Percentiles rank a stretch among this genome's conserved stretches.
Conservation (phyloP, 2,113 vertebrate species). For the Oncorhynchus clarkii region DNA sequence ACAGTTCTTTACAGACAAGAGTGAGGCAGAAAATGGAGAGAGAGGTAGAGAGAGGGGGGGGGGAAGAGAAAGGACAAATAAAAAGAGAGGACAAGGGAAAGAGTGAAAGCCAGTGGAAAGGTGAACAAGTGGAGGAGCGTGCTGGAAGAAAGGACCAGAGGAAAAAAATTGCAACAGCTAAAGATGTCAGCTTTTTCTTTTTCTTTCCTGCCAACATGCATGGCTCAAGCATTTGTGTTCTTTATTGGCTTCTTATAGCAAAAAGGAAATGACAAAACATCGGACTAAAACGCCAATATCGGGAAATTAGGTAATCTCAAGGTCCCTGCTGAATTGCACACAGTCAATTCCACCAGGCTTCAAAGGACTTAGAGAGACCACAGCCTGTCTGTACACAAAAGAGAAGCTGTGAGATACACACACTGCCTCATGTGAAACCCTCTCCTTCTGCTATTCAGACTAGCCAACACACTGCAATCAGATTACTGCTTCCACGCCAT, state of each 20-base stretch:
- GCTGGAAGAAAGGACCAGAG: background rate
- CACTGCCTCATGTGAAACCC: background rate
- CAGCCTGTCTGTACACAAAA: constrained; percentile 5
- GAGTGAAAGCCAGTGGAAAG: background rate
- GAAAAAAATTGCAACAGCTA: background rate
- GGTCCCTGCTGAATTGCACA: constrained; percentile 12
- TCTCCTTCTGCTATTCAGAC: constrained; percentile 1
- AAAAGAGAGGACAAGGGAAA: background rate
- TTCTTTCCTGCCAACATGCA: too few relatives aligned
- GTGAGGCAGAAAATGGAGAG: constrained; percentile 3
- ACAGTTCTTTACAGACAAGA: background rate
- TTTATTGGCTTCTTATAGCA: constrained; percentile 18
- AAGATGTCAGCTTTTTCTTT: too few relatives aligned
- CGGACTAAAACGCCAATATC: constrained; percentile 20
- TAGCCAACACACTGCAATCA: constrained; percentile 9
- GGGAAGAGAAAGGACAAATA: background rate
- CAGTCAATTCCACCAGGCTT: constrained; percentile 1
- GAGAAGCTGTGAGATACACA: background rate
- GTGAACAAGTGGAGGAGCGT: background rate
- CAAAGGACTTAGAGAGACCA: constrained; percentile 7
- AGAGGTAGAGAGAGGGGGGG: background rate
- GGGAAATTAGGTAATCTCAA: constrained; percentile 38
- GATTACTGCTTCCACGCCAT: background rate
- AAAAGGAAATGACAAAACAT: constrained; percentile 23
- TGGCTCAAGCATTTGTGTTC: background rate